phyloP scores from a whole-genome alignment of 2,113 vertebrate species.

The Chunga burmeisteri region DNA sequence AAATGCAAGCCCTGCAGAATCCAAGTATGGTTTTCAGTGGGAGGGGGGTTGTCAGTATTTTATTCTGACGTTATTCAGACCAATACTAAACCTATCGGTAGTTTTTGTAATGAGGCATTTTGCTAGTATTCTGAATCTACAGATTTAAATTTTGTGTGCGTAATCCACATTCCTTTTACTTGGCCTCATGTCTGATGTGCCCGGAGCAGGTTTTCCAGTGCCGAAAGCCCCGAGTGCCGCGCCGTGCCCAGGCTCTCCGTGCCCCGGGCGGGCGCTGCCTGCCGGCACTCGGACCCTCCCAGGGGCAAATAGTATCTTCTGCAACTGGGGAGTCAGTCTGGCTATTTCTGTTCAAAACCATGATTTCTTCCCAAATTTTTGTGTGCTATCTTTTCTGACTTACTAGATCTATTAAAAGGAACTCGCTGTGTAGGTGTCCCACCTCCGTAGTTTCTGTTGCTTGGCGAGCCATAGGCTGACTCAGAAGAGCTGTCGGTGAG shows the following conservation, averaged over 20 bases:
- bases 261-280: neutral
- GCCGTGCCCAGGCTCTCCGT: neutral
- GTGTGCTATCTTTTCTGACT: neutral
- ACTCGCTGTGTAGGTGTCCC: neutral
- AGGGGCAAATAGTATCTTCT: too few species aligned
- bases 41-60: neutral
- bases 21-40: neutral
- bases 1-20: neutral
- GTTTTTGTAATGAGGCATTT: neutral
- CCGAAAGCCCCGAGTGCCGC: rapidly evolving
- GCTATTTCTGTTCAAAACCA: neutral
- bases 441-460: neutral
- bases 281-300: neutral
- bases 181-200: too few species aligned
- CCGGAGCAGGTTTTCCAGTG: neutral
- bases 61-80: neutral
- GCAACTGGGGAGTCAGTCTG: neutral
- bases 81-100: neutral
- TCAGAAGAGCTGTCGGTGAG: neutral
- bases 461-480: neutral
- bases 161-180: neutral
- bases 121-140: neutral
- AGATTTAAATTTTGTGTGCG: neutral
- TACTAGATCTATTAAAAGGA: neutral
- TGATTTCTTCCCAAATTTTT: neutral